A percentile compares a stretch with the other conserved stretches of the same genome.
Evolutionary conservation across 2,113 vertebrate genomes (phyloP).

Genomic region (Callipepla squamata): DNA sequence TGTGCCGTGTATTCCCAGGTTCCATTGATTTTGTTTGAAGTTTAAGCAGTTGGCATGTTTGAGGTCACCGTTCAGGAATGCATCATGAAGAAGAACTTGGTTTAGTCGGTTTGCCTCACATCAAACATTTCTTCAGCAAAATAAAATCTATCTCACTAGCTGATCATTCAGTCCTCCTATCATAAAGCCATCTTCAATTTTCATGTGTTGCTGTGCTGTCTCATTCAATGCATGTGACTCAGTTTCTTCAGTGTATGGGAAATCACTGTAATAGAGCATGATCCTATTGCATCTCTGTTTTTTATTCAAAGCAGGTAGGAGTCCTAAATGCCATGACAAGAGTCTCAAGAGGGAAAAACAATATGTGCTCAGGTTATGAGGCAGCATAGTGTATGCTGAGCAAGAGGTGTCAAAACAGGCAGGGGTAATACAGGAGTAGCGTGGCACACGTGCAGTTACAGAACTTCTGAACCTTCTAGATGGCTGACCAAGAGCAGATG

Average conservation of each 20-base stretch:
- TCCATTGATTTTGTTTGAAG: not conserved
- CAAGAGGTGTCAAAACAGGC: not conserved
- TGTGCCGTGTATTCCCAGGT: not conserved
- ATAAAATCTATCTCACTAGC: not conserved
- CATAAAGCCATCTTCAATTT: not conserved
- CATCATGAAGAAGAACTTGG: not conserved
- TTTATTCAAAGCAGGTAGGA: not conserved
- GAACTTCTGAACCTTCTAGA: not conserved
- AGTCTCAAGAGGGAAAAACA: not conserved
- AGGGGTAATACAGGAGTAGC: not conserved
- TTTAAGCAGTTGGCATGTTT: fast-evolving
- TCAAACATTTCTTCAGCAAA: not conserved
- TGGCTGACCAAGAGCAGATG: not conserved
- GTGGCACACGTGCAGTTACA: fast-evolving
- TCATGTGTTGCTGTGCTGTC: not conserved
- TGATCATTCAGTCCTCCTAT: not conserved
- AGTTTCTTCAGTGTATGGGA: not conserved
- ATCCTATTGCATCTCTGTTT: not conserved
- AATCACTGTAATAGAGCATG: not conserved
- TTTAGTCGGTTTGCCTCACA: not conserved
- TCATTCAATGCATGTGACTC: fast-evolving
- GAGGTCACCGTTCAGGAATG: not conserved
- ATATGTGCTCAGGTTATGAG: not conserved
- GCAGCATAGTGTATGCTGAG: not conserved
- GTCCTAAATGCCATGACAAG: not conserved